A percentile compares a stretch with the other conserved stretches of the same genome.
Conservation (phyloP, 2,113 vertebrate species). For the Tachycineta bicolor region DNA sequence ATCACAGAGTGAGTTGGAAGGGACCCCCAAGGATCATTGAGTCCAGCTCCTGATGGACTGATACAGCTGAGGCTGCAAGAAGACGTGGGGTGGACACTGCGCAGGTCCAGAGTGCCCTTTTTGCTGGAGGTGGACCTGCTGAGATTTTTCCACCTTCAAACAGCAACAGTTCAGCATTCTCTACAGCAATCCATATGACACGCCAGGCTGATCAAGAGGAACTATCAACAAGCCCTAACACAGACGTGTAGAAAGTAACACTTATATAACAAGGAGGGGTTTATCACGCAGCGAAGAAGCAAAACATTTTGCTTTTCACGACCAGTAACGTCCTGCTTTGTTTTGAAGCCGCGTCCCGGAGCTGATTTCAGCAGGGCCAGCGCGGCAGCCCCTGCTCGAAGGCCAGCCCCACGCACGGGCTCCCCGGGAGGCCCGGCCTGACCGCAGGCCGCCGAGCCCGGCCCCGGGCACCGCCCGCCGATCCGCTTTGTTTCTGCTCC, state of each 20-base stretch:
- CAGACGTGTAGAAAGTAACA: neutral
- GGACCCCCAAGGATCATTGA: neutral
- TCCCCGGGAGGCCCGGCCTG: neutral
- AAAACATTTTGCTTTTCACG: slow-evolving; percentile 16
- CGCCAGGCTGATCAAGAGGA: neutral
- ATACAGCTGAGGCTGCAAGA: neutral
- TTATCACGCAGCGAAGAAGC: neutral
- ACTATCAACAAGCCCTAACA: neutral
- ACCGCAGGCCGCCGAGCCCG: neutral
- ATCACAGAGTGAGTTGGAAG: neutral
- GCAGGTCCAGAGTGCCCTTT: neutral
- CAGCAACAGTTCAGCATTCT: neutral
- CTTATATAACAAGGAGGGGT: neutral
- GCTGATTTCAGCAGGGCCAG: neutral
- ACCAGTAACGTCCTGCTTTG: neutral
- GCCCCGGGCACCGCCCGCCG: neutral
- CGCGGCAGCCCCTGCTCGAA: neutral
- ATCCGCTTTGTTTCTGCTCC: neutral
- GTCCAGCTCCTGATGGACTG: neutral
- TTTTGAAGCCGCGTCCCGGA: neutral
- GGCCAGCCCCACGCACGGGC: neutral
- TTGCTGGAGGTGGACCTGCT: neutral
- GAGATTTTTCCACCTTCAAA: neutral
- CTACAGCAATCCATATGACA: neutral
- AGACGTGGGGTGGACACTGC: neutral